Evolutionary conservation across 2,113 vertebrate species (phyloP), one percentile per base, ranked within the genome.

Genomic region (Poeciliopsis turrubarensis): DNA sequence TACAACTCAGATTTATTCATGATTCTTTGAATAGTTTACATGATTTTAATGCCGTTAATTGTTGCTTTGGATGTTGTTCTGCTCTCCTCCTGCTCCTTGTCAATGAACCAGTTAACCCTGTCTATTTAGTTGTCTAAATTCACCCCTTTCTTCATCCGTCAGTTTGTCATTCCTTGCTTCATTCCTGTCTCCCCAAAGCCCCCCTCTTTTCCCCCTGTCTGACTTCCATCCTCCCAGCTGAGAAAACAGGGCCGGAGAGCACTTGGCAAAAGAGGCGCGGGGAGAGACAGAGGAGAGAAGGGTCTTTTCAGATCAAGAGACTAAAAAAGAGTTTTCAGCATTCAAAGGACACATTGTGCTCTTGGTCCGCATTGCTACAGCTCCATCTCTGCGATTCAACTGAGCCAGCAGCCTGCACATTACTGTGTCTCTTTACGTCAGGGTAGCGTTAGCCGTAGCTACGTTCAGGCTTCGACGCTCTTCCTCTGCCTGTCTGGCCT

Each of bases 291-390:
- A 77, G 41, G 47, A 86, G 78, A 86, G 88, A 83, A 83, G 68
- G 70, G 65, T 81, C 87, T 89, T 92, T 92, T 92, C 81, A 88
- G 82, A 89, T 25, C 71, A 78, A 81, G 72, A 73, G 81, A 37
- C 32, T n/a, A n/a, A 86, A 91, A 82, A 77, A 44, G 78, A 65
- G 63, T 77, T 86, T 70, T 80, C 72, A 34, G 68, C 79, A 64
- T 81, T 92, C 92, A 94, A 95, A 92, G 91, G 83, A 77, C 74
- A 82, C 90, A 91, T 92, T 94, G 93, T 94, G 85, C 87, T 83
- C 39, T 73, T 78, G 72, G 79, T 88, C 72, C 78, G 80, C 81
- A 72, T 90, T 79, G 85, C 80, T 86, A 70, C 82, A 75, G 82
- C 81, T 89, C 71, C 81, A 75, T 87, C 86, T 79, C 82, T 75